Evolutionary conservation across 2,797 vertebrate genomes (phyloP).

Genomic region (Philypnodon macrostomus): DNA sequence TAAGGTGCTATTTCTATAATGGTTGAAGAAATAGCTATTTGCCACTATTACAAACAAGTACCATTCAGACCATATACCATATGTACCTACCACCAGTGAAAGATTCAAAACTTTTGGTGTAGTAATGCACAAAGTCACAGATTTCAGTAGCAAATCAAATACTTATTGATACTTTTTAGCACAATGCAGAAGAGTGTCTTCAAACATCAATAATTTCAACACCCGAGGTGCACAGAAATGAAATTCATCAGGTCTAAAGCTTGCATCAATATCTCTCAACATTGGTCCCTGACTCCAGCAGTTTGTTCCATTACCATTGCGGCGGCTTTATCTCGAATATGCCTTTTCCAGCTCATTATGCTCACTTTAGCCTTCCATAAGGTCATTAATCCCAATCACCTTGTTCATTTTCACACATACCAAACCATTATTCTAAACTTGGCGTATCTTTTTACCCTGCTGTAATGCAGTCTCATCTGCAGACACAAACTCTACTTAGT

Average conservation of each 20-base stretch:
- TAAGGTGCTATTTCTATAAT: too few species aligned
- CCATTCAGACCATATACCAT: too few species aligned
- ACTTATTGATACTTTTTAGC: neutral
- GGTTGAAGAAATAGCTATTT: too few species aligned
- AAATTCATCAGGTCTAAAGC: slow-evolving; percentile 61
- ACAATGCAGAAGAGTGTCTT: slow-evolving; percentile 15
- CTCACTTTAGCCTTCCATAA: slow-evolving; percentile 70
- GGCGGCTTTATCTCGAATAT: slow-evolving; percentile 69
- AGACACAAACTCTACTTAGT: slow-evolving; percentile 43
- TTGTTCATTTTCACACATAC: slow-evolving; percentile 74
- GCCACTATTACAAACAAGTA: too few species aligned
- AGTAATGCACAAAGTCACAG: neutral
- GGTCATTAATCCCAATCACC: slow-evolving; percentile 76
- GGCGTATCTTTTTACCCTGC: slow-evolving; percentile 65
- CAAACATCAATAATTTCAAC: slow-evolving; percentile 39
- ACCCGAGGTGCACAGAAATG: slow-evolving; percentile 37
- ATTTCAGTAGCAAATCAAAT: neutral
- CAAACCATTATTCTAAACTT: slow-evolving; percentile 69
- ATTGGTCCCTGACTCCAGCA: slow-evolving; percentile 49
- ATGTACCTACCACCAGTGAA: too few species aligned
- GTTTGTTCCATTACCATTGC: slow-evolving; percentile 69
- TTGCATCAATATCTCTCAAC: slow-evolving; percentile 50
- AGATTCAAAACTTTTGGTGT: too few species aligned
- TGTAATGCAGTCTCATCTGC: slow-evolving; percentile 28
- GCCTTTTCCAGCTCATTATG: slow-evolving; percentile 76